Evolutionary conservation across 2,888 invertebrate genomes (phyloP).

Genomic region (Volucella bombylans): DNA sequence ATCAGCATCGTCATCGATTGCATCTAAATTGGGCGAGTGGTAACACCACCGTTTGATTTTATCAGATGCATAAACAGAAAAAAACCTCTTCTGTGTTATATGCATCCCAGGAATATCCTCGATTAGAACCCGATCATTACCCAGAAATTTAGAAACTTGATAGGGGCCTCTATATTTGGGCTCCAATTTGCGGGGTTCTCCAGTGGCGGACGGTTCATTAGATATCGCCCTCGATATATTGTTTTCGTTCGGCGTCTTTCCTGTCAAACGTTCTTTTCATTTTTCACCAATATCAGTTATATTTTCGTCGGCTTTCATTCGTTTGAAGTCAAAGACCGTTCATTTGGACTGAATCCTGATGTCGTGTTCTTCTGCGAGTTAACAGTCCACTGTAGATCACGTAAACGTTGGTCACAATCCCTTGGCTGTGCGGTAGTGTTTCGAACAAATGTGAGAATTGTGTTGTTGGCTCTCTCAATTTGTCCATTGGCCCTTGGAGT

Average conservation of each 20-base stretch:
- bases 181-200: too few species aligned
- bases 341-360: conserved; percentile 65
- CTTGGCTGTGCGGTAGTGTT: conserved; percentile 59
- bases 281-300: conserved; percentile 13
- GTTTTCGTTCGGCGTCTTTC: conserved; percentile 23
- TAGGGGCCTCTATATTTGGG: too few species aligned
- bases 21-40: conserved; percentile 7
- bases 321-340: conserved; percentile 64
- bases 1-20: neutral
- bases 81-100: conserved; percentile 34
- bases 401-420: conserved; percentile 60
- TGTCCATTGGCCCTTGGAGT: conserved; percentile 74
- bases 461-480: conserved; percentile 65
- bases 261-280: neutral
- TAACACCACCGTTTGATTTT: too few species aligned
- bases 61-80: conserved; percentile 22
- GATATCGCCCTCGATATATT: conserved; percentile 13
- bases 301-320: conserved; percentile 53
- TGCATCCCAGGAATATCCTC: neutral
- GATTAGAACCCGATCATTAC: too few species aligned
- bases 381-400: conserved; percentile 68
- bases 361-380: conserved; percentile 60
- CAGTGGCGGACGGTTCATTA: too few species aligned
- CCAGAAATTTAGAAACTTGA: too few species aligned
- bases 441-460: conserved; percentile 73